Percentiles rank a stretch among this genome's conserved stretches.
Conservation (phyloP, 2,797 vertebrate species). For the Pseudocheirus occidentalis region DNA sequence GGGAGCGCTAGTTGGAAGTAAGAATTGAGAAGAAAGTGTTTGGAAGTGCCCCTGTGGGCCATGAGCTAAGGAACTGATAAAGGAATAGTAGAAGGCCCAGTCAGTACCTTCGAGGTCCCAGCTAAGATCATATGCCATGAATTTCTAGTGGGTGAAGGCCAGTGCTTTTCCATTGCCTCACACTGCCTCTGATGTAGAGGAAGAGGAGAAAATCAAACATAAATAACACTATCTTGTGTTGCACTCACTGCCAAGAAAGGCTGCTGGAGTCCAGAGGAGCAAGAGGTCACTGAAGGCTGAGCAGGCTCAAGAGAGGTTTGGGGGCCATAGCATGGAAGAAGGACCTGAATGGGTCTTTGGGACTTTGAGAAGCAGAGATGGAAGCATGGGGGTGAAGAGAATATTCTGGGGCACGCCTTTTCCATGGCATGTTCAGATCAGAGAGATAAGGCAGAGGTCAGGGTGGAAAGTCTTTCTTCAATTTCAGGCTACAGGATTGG, state of each 20-base stretch:
- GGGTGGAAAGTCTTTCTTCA: background rate
- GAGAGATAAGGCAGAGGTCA: background rate
- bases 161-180: background rate
- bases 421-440: background rate
- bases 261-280: background rate
- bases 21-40: background rate
- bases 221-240: background rate
- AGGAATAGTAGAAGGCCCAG: background rate
- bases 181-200: background rate
- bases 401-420: background rate
- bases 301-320: background rate
- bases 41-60: background rate
- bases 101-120: background rate
- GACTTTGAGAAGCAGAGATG: background rate
- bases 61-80: background rate
- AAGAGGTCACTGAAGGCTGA: background rate
- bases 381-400: background rate
- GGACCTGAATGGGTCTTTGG: background rate
- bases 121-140: background rate
- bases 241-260: background rate
- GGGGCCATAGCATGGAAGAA: background rate
- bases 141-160: background rate
- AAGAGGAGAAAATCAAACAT: background rate
- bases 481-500: background rate
- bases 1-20: background rate